Percentiles rank a stretch among this genome's conserved stretches.
Conservation (phyloP, 2,888 invertebrate species). For the Oasisia sp. region DNA sequence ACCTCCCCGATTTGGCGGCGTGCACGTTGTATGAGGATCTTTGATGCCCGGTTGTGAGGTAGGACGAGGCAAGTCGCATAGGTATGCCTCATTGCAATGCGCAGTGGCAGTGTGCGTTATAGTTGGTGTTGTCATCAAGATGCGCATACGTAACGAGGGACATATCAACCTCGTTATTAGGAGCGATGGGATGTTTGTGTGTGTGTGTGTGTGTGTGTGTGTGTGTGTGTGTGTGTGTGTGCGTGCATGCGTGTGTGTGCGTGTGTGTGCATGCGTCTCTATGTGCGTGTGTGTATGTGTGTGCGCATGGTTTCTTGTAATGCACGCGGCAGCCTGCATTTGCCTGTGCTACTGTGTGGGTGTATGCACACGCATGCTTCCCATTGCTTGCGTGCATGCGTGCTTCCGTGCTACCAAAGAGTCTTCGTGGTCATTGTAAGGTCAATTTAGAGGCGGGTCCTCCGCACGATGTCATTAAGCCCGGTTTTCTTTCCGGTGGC, state of each 20-base stretch:
- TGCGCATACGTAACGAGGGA: neutral
- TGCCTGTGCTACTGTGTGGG: neutral
- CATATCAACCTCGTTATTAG: neutral
- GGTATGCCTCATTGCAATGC: neutral
- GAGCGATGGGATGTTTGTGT: neutral
- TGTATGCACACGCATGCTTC: neutral
- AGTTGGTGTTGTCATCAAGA: neutral
- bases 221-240: too few relatives aligned
- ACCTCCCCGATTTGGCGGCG: too few relatives aligned
- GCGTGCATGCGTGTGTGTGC: neutral
- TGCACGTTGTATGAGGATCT: neutral
- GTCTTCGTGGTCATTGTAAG: too few relatives aligned
- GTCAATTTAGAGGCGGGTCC: too few relatives aligned
- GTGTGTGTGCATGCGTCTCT: neutral
- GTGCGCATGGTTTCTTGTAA: neutral
- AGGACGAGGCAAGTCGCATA: neutral
- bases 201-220: neutral
- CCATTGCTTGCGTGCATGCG: too few relatives aligned
- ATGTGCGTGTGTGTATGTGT: neutral
- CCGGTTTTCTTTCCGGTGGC: too few relatives aligned
- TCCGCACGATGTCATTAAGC: too few relatives aligned
- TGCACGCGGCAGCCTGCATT: neutral
- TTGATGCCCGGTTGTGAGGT: neutral
- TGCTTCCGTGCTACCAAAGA: too few relatives aligned
- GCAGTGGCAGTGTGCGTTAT: neutral